phyloP scores from a whole-genome alignment of 2,113 vertebrate genomes.

The Synodontis membranacea region DNA sequence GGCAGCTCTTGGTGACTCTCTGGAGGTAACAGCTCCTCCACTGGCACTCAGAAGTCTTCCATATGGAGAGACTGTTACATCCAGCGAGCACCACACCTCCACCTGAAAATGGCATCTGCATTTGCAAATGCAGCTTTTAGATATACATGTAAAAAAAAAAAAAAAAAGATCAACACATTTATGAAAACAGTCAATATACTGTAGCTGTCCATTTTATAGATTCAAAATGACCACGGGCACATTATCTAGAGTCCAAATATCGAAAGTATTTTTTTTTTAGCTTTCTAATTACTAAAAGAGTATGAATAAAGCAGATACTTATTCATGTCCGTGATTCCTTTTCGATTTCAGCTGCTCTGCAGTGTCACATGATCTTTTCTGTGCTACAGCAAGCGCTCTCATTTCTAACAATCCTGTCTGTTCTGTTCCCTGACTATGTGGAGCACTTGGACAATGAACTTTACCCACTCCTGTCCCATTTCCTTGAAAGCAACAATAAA shows the following conservation, averaged over 20 bases:
- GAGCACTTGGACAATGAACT: constrained; percentile 44
- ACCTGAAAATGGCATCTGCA: constrained; percentile 35
- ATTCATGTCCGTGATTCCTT: not conserved
- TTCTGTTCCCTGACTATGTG: not conserved
- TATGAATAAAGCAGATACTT: not conserved
- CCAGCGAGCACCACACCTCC: constrained; percentile 66
- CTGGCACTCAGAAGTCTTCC: constrained; percentile 71
- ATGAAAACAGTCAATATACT: not conserved
- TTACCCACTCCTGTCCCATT: constrained; percentile 54
- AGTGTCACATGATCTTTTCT: not conserved
- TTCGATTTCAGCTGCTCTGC: not conserved
- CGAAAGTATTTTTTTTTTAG: not conserved
- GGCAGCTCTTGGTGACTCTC: constrained; percentile 41
- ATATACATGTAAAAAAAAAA: not conserved
- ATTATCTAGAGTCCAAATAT: not conserved
- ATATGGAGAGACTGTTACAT: constrained; percentile 81
- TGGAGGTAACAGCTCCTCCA: constrained; percentile 72
- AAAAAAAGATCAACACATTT: not conserved
- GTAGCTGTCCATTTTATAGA: not conserved
- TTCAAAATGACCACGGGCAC: not conserved
- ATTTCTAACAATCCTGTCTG: not conserved
- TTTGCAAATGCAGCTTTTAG: constrained; percentile 7
- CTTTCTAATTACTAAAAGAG: not conserved
- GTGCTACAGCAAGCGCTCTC: not conserved
- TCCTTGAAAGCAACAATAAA: constrained; percentile 41